A percentile compares a stretch with the other conserved stretches of the same genome.
Evolutionary conservation across 2,113 vertebrate genomes (phyloP).

Genomic region (Natator depressus): DNA sequence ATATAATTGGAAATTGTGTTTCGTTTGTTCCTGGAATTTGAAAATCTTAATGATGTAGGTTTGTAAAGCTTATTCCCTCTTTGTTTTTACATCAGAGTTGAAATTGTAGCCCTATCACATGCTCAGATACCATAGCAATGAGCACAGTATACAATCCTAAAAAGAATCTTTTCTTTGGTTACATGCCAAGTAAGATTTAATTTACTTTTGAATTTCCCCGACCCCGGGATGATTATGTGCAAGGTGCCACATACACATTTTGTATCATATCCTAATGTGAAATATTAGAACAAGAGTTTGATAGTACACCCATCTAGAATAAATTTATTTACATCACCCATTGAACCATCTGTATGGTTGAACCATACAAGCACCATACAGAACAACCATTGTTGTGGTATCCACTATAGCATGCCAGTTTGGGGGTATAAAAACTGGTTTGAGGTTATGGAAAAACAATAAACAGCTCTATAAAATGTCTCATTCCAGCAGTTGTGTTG

Average conservation of each 20-base stretch:
- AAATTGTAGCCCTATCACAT: not conserved
- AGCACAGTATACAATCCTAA: not conserved
- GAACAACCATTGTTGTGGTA: not conserved
- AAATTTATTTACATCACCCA: not conserved
- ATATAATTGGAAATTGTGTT: not conserved
- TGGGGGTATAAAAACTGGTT: not conserved
- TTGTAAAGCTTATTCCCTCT: not conserved
- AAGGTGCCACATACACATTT: not conserved
- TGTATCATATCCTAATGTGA: not conserved
- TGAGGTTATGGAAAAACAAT: slow-evolving; percentile 5
- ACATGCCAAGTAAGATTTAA: not conserved
- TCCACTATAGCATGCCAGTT: slow-evolving; percentile 21
- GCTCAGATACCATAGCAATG: not conserved
- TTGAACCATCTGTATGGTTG: too few species aligned
- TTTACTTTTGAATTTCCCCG: not conserved
- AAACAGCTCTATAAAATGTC: slow-evolving; percentile 34
- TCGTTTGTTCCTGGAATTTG: not conserved
- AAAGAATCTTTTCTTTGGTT: not conserved
- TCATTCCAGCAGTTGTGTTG: slow-evolving; percentile 34
- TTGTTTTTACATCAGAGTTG: not conserved
- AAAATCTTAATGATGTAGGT: not conserved
- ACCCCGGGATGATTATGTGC: not conserved
- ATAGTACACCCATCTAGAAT: not conserved
- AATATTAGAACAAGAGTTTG: not conserved
- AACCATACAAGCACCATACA: not conserved